phyloP scores from a whole-genome alignment of 2,797 vertebrate genomes.

The Rhabdomys pumilio region DNA sequence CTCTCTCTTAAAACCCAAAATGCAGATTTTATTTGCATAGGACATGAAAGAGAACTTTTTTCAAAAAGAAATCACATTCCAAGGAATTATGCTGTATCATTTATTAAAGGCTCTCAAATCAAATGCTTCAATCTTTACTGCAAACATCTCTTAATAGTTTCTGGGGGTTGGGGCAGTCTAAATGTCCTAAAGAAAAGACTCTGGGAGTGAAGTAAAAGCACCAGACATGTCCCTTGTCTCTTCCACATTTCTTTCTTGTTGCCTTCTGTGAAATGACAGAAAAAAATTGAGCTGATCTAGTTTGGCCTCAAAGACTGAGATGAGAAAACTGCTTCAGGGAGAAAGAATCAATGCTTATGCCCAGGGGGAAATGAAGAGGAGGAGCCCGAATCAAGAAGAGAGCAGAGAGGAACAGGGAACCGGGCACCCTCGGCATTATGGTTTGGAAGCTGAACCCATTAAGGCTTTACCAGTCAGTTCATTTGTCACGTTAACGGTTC shows the following conservation, averaged over 20 bases:
- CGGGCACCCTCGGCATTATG: conserved; percentile 27
- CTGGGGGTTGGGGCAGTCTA: neutral
- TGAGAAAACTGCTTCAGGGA: neutral
- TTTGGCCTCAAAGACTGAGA: conserved; percentile 45
- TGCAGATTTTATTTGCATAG: conserved; percentile 61
- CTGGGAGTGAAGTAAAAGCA: neutral
- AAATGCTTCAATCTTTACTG: conserved; percentile 32
- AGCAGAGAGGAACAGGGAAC: conserved; percentile 11
- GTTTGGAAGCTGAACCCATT: conserved; percentile 21
- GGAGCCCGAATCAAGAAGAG: neutral
- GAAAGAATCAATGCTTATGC: neutral
- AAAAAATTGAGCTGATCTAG: neutral
- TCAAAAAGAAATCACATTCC: conserved; percentile 56
- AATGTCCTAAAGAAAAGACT: neutral
- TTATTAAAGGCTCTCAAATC: conserved; percentile 47
- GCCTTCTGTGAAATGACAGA: conserved; percentile 41
- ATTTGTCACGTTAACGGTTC: neutral
- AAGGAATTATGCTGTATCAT: conserved; percentile 22
- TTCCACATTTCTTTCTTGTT: neutral
- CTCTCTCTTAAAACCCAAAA: conserved; percentile 66
- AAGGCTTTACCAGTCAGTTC: conserved; percentile 52
- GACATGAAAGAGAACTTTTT: conserved; percentile 64
- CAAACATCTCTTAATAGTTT: conserved; percentile 63
- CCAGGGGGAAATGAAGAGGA: conserved; percentile 4
- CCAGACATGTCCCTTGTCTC: conserved; percentile 1